A percentile compares a stretch with the other conserved stretches of the same genome.
Conservation (phyloP, 2,888 invertebrate species). For the Prenolepis imparis region DNA sequence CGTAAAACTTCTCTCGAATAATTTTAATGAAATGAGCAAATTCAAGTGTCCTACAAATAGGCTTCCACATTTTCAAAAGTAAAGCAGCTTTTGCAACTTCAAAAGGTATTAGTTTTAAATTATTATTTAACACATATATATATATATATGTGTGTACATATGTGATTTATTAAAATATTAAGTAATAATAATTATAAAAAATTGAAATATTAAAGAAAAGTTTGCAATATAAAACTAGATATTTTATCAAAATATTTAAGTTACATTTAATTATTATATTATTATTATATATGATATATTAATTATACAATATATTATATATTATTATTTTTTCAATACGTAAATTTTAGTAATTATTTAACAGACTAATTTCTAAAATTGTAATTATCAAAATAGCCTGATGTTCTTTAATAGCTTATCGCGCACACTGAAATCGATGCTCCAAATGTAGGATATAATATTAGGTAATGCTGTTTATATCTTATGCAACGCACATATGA, state of each 20-base stretch:
- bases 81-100: neutral
- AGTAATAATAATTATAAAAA: neutral
- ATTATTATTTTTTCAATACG: neutral
- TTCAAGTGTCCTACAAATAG: neutral
- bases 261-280: neutral
- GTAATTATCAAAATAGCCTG: neutral
- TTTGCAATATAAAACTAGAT: neutral
- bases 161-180: neutral
- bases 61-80: neutral
- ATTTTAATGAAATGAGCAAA: neutral
- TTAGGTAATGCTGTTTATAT: conserved; percentile 14
- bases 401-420: too few relatives aligned
- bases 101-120: neutral
- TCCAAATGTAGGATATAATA: conserved; percentile 3
- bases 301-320: too few relatives aligned
- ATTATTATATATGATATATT: too few relatives aligned
- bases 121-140: too few relatives aligned
- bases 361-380: neutral
- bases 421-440: neutral
- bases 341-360: neutral
- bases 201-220: conserved; percentile 4
- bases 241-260: neutral
- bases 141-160: too few relatives aligned
- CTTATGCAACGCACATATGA: neutral
- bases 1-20: neutral